A percentile compares a stretch with the other conserved stretches of the same genome.
phyloP scores from a whole-genome alignment of 2,113 vertebrate genomes.

The Oryzias curvinotus region DNA sequence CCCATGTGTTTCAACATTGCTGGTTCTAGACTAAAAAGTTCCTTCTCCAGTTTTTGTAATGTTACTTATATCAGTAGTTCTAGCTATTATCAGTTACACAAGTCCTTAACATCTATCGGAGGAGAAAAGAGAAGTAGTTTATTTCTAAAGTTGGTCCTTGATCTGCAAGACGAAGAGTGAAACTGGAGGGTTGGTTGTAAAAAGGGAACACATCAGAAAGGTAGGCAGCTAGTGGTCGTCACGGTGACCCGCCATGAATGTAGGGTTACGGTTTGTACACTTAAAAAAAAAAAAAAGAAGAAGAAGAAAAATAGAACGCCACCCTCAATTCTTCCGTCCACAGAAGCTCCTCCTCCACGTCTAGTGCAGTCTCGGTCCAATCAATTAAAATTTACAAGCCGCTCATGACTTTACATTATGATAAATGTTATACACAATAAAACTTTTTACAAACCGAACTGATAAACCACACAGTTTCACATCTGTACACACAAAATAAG shows the following conservation, averaged over 20 bases:
- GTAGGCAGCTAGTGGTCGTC: conserved; percentile 77
- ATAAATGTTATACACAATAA: conserved; percentile 74
- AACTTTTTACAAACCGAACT: conserved; percentile 73
- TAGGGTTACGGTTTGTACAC: conserved; percentile 59
- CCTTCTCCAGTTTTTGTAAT: conserved; percentile 40
- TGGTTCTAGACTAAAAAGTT: conserved; percentile 58
- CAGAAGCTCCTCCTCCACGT: conserved; percentile 45
- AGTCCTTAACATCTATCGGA: conserved; percentile 54
- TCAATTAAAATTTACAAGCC: conserved; percentile 63
- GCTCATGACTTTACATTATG: conserved; percentile 65
- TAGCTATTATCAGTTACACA: conserved; percentile 64
- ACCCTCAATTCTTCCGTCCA: conserved; percentile 9
- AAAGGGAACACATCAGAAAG: conserved; percentile 67
- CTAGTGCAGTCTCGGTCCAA: conserved; percentile 55
- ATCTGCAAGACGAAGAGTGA: conserved; percentile 36
- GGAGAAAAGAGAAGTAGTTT: neutral
- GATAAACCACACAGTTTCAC: conserved; percentile 68
- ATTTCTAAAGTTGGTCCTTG: conserved; percentile 9
- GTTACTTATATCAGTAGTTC: conserved; percentile 61
- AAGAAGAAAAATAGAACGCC: too few species aligned
- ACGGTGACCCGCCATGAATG: conserved; percentile 60
- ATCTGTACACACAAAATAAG: conserved; percentile 60
- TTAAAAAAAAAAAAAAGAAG: neutral
- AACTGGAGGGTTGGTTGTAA: conserved; percentile 40
- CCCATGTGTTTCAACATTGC: conserved; percentile 64